These are phyloP conservation scores for Crocuta crocuta DNA, from an alignment of 2,113 vertebrate species.

Conservation along the genomic window DNA sequence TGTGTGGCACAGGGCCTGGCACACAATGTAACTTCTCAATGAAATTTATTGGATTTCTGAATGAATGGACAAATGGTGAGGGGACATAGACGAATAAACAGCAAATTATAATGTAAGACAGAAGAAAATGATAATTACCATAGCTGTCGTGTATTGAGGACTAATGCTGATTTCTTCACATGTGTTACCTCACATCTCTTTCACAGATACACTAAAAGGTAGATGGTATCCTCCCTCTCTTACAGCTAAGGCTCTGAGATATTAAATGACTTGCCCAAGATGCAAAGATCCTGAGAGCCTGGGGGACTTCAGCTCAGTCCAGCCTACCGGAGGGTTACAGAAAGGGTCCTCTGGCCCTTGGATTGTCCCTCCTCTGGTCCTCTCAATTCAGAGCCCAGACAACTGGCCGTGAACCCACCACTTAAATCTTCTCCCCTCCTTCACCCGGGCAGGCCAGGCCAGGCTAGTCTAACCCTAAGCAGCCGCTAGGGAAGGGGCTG, in stretches of 20 bases:
- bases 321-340: neutral
- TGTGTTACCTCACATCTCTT: neutral
- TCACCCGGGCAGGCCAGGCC: conserved; percentile 80
- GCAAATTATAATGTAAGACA: conserved; percentile 33
- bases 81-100: conserved; percentile 47
- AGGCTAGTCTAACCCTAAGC: conserved; percentile 87
- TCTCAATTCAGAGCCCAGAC: conserved; percentile 84
- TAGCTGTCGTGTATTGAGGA: neutral
- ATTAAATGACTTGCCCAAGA: conserved; percentile 4
- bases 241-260: neutral
- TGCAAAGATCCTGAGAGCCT: neutral
- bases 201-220: neutral
- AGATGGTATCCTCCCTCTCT: neutral
- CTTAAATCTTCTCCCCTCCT: conserved; percentile 85
- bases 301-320: neutral
- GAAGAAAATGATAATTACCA: conserved; percentile 17
- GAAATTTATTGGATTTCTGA: conserved; percentile 67
- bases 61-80: conserved; percentile 39
- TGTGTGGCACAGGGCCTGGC: neutral
- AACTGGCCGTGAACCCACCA: conserved; percentile 88
- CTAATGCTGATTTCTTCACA: neutral
- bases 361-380: conserved; percentile 84
- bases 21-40: conserved; percentile 43
- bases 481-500: conserved; percentile 78
- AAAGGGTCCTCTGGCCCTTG: conserved; percentile 80